Conservation (phyloP, 2,113 vertebrate species). For the Nibea albiflora region DNA sequence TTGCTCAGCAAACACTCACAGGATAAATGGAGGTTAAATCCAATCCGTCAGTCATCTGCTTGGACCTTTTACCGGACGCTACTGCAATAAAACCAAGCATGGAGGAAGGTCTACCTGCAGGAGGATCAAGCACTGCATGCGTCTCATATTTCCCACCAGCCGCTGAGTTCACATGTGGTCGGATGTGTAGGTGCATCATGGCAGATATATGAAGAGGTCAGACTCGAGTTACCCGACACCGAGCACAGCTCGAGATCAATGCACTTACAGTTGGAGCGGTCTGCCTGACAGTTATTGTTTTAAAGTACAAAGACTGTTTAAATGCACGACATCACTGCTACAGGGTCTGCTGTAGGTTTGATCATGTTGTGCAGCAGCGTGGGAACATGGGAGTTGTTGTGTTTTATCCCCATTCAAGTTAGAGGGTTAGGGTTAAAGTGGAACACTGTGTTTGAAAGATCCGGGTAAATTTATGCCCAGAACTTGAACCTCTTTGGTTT, state of each 20-base stretch:
- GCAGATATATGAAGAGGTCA: constrained; percentile 38
- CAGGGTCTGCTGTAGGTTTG: too few relatives aligned
- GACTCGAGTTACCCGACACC: constrained; percentile 28
- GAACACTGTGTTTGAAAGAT: too few relatives aligned
- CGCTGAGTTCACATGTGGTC: not conserved
- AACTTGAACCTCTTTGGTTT: too few relatives aligned
- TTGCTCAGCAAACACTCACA: constrained; percentile 19
- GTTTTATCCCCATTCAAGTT: too few relatives aligned
- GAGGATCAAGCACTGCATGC: not conserved
- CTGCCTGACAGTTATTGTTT: not conserved
- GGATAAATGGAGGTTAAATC: constrained; percentile 33
- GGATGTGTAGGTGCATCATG: not conserved
- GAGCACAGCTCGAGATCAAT: constrained; percentile 40
- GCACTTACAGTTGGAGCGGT: constrained; percentile 41
- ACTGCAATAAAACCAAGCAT: not conserved
- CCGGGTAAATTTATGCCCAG: too few relatives aligned
- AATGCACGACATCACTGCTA: not conserved
- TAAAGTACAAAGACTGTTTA: not conserved
- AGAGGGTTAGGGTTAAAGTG: too few relatives aligned
- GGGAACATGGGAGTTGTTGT: too few relatives aligned
- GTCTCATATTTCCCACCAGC: constrained; percentile 10
- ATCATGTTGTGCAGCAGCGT: too few relatives aligned
- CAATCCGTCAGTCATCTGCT: constrained; percentile 33
- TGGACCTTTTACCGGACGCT: not conserved
- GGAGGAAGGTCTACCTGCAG: constrained; percentile 5